Conservation (phyloP, 2,113 vertebrate genomes). For the Clarias magur region DNA sequence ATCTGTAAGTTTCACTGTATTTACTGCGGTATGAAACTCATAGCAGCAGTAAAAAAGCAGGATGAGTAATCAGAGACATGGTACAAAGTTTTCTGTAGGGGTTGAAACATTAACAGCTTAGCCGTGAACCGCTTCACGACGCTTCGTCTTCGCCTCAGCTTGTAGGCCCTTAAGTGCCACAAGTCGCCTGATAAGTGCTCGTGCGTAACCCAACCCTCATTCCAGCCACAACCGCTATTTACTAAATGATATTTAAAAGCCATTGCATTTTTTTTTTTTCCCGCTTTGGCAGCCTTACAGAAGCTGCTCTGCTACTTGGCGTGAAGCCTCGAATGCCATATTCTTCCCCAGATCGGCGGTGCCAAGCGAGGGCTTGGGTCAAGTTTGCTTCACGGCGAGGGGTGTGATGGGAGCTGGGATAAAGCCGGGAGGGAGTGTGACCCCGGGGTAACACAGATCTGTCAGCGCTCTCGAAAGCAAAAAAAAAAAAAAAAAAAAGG, state of each 20-base stretch:
- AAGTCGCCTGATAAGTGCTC: slow-evolving; percentile 56
- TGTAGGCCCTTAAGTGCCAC: slow-evolving; percentile 62
- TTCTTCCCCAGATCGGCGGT: slow-evolving; percentile 56
- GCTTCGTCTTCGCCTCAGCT: slow-evolving; percentile 8
- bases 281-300: slow-evolving; percentile 61
- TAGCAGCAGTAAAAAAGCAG: slow-evolving; percentile 39
- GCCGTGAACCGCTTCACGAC: not conserved
- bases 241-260: slow-evolving; percentile 73
- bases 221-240: slow-evolving; percentile 61
- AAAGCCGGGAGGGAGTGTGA: slow-evolving; percentile 48
- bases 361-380: slow-evolving; percentile 66
- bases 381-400: slow-evolving; percentile 46
- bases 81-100: slow-evolving; percentile 41
- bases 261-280: slow-evolving; percentile 66
- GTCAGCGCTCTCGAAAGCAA: not conserved
- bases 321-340: slow-evolving; percentile 62
- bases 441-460: slow-evolving; percentile 52
- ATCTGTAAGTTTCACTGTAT: slow-evolving; percentile 24
- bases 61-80: slow-evolving; percentile 9
- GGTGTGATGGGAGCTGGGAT: slow-evolving; percentile 49
- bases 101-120: slow-evolving; percentile 57
- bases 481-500: not conserved
- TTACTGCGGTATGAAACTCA: slow-evolving; percentile 52
- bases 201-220: slow-evolving; percentile 58
- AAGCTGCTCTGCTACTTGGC: slow-evolving; percentile 69